Percentiles rank a stretch among this genome's conserved stretches.
Evolutionary conservation across 2,888 invertebrate genomes (phyloP).

Genomic region (Scrobipalpa atriplicella): DNA sequence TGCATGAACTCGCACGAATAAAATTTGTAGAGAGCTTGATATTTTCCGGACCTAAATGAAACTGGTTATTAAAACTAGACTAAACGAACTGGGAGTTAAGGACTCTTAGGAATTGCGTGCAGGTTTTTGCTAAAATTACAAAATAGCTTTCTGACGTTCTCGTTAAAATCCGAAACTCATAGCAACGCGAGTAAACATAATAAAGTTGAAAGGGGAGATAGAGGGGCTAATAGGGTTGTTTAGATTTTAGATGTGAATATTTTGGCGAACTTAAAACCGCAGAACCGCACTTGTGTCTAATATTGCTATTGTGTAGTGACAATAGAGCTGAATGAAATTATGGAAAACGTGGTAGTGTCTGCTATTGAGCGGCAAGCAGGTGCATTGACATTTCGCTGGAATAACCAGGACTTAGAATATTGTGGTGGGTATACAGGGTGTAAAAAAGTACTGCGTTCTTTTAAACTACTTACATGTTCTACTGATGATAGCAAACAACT

Average conservation of each 20-base stretch:
- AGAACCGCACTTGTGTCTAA: not conserved
- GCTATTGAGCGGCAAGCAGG: not conserved
- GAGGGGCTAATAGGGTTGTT: slow-evolving; percentile 4
- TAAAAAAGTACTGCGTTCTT: no score
- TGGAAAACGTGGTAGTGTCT: not conserved
- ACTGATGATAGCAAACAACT: no score
- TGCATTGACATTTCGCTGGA: slow-evolving; percentile 12
- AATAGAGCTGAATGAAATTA: not conserved
- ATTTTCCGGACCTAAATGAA: slow-evolving; percentile 18
- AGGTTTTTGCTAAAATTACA: slow-evolving; percentile 3
- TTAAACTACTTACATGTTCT: no score
- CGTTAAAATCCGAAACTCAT: slow-evolving; percentile 12
- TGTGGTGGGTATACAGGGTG: no score
- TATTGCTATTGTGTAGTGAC: not conserved
- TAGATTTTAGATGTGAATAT: not conserved
- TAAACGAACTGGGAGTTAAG: slow-evolving; percentile 14
- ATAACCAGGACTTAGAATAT: no score
- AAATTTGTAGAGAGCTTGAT: slow-evolving; percentile 15
- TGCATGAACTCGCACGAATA: slow-evolving; percentile 6
- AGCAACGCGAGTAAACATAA: not conserved
- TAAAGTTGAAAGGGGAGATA: slow-evolving; percentile 8
- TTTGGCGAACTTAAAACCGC: not conserved
- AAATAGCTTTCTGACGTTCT: slow-evolving; percentile 13
- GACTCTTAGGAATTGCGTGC: slow-evolving; percentile 9
- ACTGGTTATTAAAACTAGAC: slow-evolving; percentile 23